These are phyloP conservation scores for Dione juno DNA, from an alignment of 2,888 invertebrate genomes.

Conservation along the genomic window DNA sequence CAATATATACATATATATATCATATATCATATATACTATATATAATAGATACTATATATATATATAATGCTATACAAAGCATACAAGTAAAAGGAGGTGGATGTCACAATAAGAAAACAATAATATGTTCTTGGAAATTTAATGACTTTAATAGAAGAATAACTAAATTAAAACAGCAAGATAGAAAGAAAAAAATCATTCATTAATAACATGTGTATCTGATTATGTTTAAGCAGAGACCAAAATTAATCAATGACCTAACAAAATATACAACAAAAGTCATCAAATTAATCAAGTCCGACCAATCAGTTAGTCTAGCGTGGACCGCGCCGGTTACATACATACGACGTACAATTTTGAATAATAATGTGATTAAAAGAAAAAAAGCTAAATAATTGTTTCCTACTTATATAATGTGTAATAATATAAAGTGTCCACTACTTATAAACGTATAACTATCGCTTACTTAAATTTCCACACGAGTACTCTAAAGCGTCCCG, in stretches of 20 bases:
- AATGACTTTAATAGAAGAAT: slow-evolving; percentile 84
- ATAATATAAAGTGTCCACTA: slow-evolving; percentile 84
- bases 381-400: slow-evolving; percentile 82
- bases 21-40: no score
- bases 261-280: slow-evolving; percentile 85
- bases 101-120: slow-evolving; percentile 47
- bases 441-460: slow-evolving; percentile 82
- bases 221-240: slow-evolving; percentile 79
- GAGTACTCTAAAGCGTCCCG: slow-evolving; percentile 70
- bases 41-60: no score
- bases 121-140: slow-evolving; percentile 76
- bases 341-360: slow-evolving; percentile 83
- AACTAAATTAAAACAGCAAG: slow-evolving; percentile 84
- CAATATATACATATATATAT: no score
- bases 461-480: slow-evolving; percentile 82
- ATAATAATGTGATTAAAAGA: slow-evolving; percentile 82
- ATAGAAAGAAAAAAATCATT: slow-evolving; percentile 80
- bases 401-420: slow-evolving; percentile 83
- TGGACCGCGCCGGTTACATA: slow-evolving; percentile 71
- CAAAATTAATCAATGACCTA: slow-evolving; percentile 84
- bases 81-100: background rate
- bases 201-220: slow-evolving; percentile 78
- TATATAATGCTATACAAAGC: no score
- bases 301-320: slow-evolving; percentile 73
- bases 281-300: slow-evolving; percentile 82